Evolutionary conservation across 2,113 vertebrate species (phyloP).

Genomic region (Charina bottae): DNA sequence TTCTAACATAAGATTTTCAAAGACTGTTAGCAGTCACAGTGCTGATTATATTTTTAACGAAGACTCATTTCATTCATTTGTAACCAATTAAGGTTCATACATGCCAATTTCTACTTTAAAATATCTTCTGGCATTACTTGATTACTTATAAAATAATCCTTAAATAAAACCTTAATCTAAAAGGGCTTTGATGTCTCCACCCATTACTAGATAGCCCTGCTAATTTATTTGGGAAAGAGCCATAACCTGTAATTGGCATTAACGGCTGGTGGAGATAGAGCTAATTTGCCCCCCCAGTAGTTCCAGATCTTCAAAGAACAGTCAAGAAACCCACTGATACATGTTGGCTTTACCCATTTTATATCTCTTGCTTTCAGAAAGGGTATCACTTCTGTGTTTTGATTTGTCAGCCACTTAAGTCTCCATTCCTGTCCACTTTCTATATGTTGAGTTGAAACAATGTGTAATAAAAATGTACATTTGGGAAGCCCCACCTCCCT

Average conservation of each 20-base stretch:
- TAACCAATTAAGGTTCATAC: not conserved
- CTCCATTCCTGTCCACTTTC: not conserved
- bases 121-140: too few relatives aligned
- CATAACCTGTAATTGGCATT: too few relatives aligned
- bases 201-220: not conserved
- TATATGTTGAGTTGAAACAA: too few relatives aligned
- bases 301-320: not conserved
- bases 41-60: not conserved
- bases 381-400: not conserved
- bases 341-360: not conserved
- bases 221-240: not conserved
- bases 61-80: not conserved
- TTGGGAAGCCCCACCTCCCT: too few relatives aligned
- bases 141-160: too few relatives aligned
- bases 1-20: not conserved
- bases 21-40: not conserved
- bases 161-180: not conserved
- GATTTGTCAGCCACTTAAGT: not conserved
- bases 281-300: too few relatives aligned
- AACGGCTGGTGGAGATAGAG: too few relatives aligned
- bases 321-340: not conserved
- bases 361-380: not conserved
- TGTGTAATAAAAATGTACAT: too few relatives aligned
- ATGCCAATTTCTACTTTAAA: not conserved
- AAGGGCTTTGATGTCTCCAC: not conserved